Conservation (phyloP, 2,888 invertebrate genomes). For the Oscheius onirici region DNA sequence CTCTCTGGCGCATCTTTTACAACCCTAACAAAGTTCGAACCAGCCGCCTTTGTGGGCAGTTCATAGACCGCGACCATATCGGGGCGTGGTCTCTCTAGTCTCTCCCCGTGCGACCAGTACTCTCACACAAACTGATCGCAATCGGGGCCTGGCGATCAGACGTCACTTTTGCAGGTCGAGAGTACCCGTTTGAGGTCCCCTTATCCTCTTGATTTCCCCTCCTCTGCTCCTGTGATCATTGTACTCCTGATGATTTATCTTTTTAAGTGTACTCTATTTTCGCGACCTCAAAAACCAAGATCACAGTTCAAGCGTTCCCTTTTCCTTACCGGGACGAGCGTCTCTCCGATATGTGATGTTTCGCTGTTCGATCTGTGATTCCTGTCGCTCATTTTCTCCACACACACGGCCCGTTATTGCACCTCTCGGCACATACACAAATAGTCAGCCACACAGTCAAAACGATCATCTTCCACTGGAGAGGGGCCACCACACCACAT, state of each 20-base stretch:
- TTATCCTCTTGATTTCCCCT: neutral
- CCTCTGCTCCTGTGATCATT: neutral
- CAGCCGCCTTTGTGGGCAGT: conserved; percentile 4
- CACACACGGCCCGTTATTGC: conserved; percentile 7
- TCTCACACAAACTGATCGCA: conserved; percentile 12
- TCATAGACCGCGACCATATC: conserved; percentile 31
- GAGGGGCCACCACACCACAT: conserved; percentile 9
- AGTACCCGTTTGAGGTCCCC: neutral
- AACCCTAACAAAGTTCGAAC: too few relatives aligned
- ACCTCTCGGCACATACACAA: conserved; percentile 9
- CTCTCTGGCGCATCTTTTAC: neutral
- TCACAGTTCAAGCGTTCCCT: neutral
- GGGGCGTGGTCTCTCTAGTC: conserved; percentile 11
- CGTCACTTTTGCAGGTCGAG: conserved; percentile 19
- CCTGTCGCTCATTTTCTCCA: conserved; percentile 18
- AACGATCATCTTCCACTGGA: neutral
- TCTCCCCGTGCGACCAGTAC: neutral
- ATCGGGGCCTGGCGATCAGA: conserved; percentile 24
- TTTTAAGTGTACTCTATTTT: neutral
- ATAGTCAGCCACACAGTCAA: conserved; percentile 11
- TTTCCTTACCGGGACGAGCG: neutral
- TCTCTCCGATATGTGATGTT: conserved; percentile 3
- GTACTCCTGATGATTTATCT: neutral
- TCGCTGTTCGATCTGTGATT: conserved; percentile 29
- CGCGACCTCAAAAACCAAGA: neutral